phyloP scores from a whole-genome alignment of 2,888 invertebrate genomes.

The Hermaeophaga mercurialis region DNA sequence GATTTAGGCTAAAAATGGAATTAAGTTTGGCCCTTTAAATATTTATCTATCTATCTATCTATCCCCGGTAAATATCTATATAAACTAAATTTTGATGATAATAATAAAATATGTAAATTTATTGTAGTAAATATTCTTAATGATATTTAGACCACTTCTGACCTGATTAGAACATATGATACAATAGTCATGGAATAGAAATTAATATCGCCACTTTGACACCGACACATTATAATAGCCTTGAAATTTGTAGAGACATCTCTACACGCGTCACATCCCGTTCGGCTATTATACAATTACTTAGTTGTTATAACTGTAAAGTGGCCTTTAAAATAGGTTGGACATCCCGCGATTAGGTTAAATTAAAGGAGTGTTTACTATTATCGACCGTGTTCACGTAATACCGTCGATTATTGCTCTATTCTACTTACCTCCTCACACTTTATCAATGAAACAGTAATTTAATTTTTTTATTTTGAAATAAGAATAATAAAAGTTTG shows the following conservation, averaged over 20 bases:
- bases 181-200: conserved; percentile 16
- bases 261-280: conserved; percentile 25
- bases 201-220: conserved; percentile 18
- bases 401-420: conserved; percentile 8
- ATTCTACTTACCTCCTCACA: not conserved
- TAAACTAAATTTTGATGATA: no score
- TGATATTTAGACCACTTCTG: no score
- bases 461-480: not conserved
- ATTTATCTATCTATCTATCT: no score
- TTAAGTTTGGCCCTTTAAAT: no score
- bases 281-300: conserved; percentile 24
- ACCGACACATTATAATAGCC: conserved; percentile 22
- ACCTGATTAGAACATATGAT: conserved; percentile 12
- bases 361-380: conserved; percentile 33
- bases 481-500: no score
- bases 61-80: no score
- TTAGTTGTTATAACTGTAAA: conserved; percentile 22
- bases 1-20: no score
- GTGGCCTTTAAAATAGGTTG: conserved; percentile 29
- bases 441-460: conserved; percentile 1
- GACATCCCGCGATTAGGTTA: conserved; percentile 31
- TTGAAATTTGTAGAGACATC: conserved; percentile 23
- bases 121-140: no score
- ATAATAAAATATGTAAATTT: no score
- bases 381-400: conserved; percentile 11